Evolutionary conservation across 2,113 vertebrate species (phyloP).

Genomic region (Scalopus aquaticus): DNA sequence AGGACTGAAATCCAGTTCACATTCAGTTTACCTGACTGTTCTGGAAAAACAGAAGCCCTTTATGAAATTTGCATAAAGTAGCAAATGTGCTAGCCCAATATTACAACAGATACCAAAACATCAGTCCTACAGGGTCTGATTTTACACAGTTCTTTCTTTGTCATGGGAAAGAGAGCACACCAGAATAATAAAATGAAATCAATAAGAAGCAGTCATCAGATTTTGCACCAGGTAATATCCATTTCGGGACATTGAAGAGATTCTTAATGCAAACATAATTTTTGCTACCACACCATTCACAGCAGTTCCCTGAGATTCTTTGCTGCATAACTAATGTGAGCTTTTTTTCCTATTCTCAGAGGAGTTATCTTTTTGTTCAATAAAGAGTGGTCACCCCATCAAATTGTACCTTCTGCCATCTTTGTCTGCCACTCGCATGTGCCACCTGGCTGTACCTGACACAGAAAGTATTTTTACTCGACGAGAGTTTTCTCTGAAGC

Average conservation of each 20-base stretch:
- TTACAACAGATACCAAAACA: neutral
- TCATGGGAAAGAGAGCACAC: neutral
- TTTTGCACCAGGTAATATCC: neutral
- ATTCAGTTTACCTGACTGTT: neutral
- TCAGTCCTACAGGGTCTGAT: neutral
- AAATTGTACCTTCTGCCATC: neutral
- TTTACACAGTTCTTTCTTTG: neutral
- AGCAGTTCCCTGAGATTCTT: neutral
- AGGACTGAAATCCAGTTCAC: neutral
- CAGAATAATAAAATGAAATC: neutral
- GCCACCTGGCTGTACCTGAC: neutral
- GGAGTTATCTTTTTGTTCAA: neutral
- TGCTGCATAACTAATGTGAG: neutral
- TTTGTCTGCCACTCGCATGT: slow-evolving; percentile 17
- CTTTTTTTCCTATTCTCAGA: neutral
- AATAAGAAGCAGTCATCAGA: neutral
- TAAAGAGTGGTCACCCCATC: neutral
- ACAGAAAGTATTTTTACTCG: neutral
- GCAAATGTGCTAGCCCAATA: neutral
- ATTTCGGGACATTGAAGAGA: neutral
- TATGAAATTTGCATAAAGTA: neutral
- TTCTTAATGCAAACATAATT: slow-evolving; percentile 55
- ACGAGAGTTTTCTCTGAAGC: neutral
- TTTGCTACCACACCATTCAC: neutral
- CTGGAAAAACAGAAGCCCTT: neutral